phyloP scores from a whole-genome alignment of 2,888 invertebrate genomes.

The Melipona beecheii region DNA sequence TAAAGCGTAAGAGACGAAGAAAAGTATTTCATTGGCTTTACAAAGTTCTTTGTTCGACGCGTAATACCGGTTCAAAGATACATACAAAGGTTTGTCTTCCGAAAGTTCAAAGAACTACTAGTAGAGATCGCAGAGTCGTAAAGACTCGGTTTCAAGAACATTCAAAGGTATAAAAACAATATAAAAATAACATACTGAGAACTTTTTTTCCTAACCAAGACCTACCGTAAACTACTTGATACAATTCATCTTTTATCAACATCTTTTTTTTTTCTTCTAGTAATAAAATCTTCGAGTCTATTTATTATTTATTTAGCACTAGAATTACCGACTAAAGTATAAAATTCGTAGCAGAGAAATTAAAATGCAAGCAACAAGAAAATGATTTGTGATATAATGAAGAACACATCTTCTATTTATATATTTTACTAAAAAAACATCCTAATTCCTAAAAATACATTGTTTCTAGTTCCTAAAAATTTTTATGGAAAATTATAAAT shows the following conservation, averaged over 20 bases:
- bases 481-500: no score
- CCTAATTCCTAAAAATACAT: no score
- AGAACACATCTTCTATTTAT: no score
- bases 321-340: no score
- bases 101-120: constrained; percentile 37
- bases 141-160: constrained; percentile 70
- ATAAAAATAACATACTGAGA: not conserved
- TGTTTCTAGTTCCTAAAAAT: no score
- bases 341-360: no score
- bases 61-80: constrained; percentile 65
- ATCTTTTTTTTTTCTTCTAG: not conserved
- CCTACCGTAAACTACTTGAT: not conserved
- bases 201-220: not conserved
- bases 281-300: not conserved
- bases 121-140: constrained; percentile 69
- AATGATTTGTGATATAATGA: no score
- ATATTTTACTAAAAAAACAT: no score
- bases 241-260: not conserved
- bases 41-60: constrained; percentile 69
- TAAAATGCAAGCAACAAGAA: no score
- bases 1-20: not conserved
- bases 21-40: constrained; percentile 25
- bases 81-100: constrained; percentile 65
- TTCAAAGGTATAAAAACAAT: constrained; percentile 21
- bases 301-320: no score